Conservation (phyloP, 1,140 invertebrate genomes). For the Meloidogyne chitwoodi region DNA sequence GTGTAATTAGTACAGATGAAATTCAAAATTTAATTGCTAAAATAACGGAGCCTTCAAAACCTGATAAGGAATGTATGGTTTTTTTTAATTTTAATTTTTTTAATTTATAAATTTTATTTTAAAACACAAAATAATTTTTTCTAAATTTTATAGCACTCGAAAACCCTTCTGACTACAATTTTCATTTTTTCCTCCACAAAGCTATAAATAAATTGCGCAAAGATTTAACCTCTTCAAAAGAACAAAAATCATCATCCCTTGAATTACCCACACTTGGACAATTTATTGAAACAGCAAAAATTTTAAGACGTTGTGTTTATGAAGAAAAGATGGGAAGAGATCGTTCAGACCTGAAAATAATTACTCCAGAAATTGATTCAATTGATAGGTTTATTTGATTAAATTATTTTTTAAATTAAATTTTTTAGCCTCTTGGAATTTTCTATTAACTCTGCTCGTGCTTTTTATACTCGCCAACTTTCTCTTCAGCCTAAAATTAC, state of each 20-base stretch:
- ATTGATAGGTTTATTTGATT: conserved; percentile 3
- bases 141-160: not conserved
- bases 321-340: conserved; percentile 1
- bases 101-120: too few species aligned
- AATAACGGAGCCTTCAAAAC: not conserved
- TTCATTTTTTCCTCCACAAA: conserved; percentile 17
- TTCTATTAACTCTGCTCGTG: not conserved
- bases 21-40: not conserved
- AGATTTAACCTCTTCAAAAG: not conserved
- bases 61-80: conserved; percentile 2
- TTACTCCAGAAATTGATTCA: conserved; percentile 4
- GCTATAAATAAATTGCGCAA: conserved; percentile 17
- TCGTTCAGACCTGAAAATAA: not conserved
- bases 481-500: conserved; percentile 4
- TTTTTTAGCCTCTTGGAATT: conserved; percentile 5
- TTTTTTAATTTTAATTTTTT: not conserved
- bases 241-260: not conserved
- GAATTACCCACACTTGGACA: not conserved
- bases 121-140: not conserved
- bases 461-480: not conserved
- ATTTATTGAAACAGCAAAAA: conserved; percentile 13
- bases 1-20: not conserved
- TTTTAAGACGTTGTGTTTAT: not conserved
- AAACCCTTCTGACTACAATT: conserved; percentile 11
- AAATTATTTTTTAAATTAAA: not conserved